Conservation (phyloP, 2,113 vertebrate genomes). For the Phrynocephalus versicolor region DNA sequence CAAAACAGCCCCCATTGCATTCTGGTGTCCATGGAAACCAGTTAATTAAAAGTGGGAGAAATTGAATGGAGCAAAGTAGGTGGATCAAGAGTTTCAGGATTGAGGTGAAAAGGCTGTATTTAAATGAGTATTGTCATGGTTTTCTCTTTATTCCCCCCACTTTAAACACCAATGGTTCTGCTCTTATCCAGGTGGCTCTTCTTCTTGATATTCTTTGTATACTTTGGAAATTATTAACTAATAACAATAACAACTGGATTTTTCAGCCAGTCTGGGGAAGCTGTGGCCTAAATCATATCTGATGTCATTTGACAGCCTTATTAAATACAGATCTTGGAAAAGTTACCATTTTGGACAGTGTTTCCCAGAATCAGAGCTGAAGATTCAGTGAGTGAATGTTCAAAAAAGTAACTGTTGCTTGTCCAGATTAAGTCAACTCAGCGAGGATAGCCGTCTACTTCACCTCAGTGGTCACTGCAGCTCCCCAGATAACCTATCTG, state of each 20-base stretch:
- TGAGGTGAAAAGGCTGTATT: background rate
- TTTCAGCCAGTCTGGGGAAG: conserved; percentile 52
- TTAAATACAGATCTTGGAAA: background rate
- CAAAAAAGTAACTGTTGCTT: background rate
- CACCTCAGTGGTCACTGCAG: background rate
- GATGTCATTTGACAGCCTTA: background rate
- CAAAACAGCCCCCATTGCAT: background rate
- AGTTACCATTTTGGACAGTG: background rate
- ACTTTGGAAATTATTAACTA: conserved; percentile 54
- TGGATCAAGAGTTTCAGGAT: background rate
- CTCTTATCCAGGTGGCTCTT: conserved; percentile 21
- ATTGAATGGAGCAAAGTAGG: background rate
- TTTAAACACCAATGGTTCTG: background rate
- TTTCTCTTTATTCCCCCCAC: background rate
- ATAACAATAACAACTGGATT: conserved; percentile 24
- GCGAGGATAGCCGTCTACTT: background rate
- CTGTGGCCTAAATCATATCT: conserved; percentile 28
- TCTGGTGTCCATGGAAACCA: conserved; percentile 4
- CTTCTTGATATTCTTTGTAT: conserved; percentile 53
- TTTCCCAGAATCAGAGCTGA: background rate
- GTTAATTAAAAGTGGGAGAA: conserved; percentile 6
- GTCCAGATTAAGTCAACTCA: background rate
- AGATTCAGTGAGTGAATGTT: no score
- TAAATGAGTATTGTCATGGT: background rate
- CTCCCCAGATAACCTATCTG: background rate